Evolutionary conservation across 2,797 vertebrate genomes (phyloP).

Genomic region (Coregonus suidteri): DNA sequence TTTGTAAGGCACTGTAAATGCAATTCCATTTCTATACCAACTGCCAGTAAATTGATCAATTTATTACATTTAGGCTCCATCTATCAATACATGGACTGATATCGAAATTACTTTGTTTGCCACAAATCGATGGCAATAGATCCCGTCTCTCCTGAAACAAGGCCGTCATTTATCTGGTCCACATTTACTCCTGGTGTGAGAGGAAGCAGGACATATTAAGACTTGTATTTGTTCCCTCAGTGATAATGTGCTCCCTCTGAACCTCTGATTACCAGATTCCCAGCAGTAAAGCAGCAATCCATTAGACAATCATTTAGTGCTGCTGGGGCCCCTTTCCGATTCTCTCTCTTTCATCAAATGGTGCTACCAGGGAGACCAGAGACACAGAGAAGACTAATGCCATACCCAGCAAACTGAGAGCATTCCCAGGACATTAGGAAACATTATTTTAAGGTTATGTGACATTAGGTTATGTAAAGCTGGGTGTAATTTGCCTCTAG

Average conservation of each 20-base stretch:
- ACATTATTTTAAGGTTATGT: slow-evolving; percentile 22
- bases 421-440: slow-evolving; percentile 12
- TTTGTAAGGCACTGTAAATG: slow-evolving; percentile 27
- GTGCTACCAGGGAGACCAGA: slow-evolving; percentile 32
- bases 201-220: slow-evolving; percentile 59
- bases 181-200: slow-evolving; percentile 64
- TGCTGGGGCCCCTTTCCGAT: slow-evolving; percentile 44
- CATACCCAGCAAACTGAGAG: neutral
- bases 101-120: slow-evolving; percentile 75
- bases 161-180: slow-evolving; percentile 72
- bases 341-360: slow-evolving; percentile 43
- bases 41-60: slow-evolving; percentile 67
- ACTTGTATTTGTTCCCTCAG: slow-evolving; percentile 70
- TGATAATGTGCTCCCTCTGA: slow-evolving; percentile 69
- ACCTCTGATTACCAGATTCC: slow-evolving; percentile 70
- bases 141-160: slow-evolving; percentile 67
- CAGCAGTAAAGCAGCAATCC: slow-evolving; percentile 69
- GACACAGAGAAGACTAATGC: slow-evolving; percentile 4
- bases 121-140: slow-evolving; percentile 71
- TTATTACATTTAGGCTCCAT: slow-evolving; percentile 73
- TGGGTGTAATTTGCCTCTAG: slow-evolving; percentile 40
- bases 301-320: slow-evolving; percentile 67
- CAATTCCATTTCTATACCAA: slow-evolving; percentile 55
- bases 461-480: slow-evolving; percentile 44
- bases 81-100: slow-evolving; percentile 72